phyloP scores from a whole-genome alignment of 2,113 vertebrate species.

The Seriola aureovittata region DNA sequence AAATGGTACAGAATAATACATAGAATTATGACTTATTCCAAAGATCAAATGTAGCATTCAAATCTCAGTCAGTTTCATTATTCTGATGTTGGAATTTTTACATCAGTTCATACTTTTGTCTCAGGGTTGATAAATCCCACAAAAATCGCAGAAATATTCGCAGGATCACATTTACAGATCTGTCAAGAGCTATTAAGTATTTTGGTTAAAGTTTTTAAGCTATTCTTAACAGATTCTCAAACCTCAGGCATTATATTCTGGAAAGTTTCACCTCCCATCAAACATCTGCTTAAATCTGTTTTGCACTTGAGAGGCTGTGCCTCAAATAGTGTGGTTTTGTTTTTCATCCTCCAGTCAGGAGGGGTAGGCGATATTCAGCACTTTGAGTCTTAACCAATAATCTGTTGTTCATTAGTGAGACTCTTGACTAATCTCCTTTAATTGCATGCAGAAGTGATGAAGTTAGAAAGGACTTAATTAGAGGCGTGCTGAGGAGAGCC shows the following conservation, averaged over 20 bases:
- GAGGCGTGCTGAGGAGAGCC: conserved; percentile 74
- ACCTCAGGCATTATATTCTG: conserved; percentile 31
- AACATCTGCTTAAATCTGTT: conserved; percentile 73
- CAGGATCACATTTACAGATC: not conserved
- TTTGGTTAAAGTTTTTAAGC: not conserved
- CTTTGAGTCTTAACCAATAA: conserved; percentile 75
- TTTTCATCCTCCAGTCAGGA: conserved; percentile 66
- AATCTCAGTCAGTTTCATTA: not conserved
- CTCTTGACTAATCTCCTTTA: conserved; percentile 80
- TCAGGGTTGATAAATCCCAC: not conserved
- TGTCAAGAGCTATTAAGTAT: not conserved
- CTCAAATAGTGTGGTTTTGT: conserved; percentile 62
- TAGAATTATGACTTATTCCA: not conserved
- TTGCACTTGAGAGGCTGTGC: conserved; percentile 63
- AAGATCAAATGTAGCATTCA: too few species aligned
- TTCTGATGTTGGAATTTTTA: not conserved
- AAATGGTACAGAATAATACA: not conserved
- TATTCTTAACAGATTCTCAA: conserved; percentile 7
- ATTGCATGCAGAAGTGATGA: conserved; percentile 79
- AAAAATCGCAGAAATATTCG: not conserved
- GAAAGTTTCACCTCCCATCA: conserved; percentile 60
- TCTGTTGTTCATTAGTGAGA: conserved; percentile 84
- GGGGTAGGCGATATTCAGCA: conserved; percentile 32
- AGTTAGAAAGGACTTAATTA: conserved; percentile 83
- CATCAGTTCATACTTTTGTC: not conserved